Percentiles rank a stretch among this genome's conserved stretches.
Evolutionary conservation across 2,888 invertebrate genomes (phyloP).

Genomic region (Taphrorychus bicolor): DNA sequence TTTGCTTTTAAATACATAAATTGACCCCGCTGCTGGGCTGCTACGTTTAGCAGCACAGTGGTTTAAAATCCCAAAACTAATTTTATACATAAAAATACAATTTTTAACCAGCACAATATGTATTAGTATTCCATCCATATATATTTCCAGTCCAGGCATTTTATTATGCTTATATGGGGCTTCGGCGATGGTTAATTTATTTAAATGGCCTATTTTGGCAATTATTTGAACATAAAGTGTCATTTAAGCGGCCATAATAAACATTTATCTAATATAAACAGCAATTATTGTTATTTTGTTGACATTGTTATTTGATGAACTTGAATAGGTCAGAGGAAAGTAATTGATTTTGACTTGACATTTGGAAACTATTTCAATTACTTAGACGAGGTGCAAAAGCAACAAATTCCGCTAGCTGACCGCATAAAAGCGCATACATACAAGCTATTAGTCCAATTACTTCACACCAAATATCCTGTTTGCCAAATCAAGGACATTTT

Average conservation of each 20-base stretch:
- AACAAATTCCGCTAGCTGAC: background rate
- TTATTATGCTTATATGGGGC: background rate
- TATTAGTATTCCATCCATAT: background rate
- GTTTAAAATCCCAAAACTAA: too few relatives aligned
- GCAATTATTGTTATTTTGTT: constrained; percentile 13
- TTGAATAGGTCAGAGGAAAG: background rate
- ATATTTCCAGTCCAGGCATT: background rate
- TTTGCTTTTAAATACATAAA: background rate
- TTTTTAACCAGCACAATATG: background rate
- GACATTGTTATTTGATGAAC: background rate
- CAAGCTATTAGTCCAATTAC: background rate
- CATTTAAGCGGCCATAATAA: constrained; percentile 20
- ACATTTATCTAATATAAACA: constrained; percentile 30
- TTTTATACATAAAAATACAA: too few relatives aligned
- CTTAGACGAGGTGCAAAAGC: background rate
- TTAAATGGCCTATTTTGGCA: constrained; percentile 32
- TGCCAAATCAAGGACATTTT: background rate
- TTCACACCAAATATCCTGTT: background rate
- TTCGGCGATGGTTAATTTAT: constrained; percentile 29
- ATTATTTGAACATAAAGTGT: constrained; percentile 29
- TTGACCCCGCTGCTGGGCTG: too few relatives aligned
- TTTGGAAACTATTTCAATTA: background rate
- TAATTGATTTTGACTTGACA: too few relatives aligned
- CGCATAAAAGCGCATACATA: background rate
- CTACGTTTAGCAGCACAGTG: too few relatives aligned